phyloP scores from a whole-genome alignment of 2,113 vertebrate genomes.

The Egretta garzetta region DNA sequence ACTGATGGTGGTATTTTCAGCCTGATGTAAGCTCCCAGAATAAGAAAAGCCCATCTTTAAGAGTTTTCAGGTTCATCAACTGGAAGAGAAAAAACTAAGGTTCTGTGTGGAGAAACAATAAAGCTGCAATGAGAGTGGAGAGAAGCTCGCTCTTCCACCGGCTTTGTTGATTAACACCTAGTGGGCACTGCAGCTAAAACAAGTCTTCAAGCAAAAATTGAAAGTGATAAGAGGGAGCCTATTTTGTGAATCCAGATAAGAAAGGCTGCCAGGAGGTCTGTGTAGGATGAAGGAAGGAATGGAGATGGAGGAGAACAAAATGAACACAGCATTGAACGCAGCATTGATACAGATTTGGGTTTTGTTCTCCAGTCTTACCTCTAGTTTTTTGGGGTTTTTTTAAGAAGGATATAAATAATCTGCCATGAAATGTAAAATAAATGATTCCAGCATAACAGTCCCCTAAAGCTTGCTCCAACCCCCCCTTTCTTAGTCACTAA shows the following conservation, averaged over 20 bases:
- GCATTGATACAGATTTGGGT: background rate
- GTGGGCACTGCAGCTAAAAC: background rate
- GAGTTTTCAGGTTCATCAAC: background rate
- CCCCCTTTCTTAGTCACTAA: background rate
- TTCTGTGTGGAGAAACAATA: background rate
- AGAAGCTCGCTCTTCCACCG: background rate
- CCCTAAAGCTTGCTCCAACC: background rate
- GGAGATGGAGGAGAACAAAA: background rate
- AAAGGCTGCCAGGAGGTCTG: background rate
- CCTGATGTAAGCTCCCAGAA: background rate
- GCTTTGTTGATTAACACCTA: background rate
- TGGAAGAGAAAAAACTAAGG: background rate
- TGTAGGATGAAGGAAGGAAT: background rate
- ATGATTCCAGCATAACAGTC: background rate
- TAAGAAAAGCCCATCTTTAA: background rate
- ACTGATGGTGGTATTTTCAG: background rate
- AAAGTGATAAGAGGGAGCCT: background rate
- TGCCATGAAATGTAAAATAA: background rate
- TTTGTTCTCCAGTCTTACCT: conserved; percentile 6
- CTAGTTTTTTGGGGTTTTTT: background rate
- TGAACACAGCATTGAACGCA: background rate
- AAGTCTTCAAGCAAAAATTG: background rate
- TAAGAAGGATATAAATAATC: background rate
- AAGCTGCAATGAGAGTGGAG: background rate
- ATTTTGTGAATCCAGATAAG: background rate